phyloP scores from a whole-genome alignment of 2,113 vertebrate genomes.

The Petroica traversi region DNA sequence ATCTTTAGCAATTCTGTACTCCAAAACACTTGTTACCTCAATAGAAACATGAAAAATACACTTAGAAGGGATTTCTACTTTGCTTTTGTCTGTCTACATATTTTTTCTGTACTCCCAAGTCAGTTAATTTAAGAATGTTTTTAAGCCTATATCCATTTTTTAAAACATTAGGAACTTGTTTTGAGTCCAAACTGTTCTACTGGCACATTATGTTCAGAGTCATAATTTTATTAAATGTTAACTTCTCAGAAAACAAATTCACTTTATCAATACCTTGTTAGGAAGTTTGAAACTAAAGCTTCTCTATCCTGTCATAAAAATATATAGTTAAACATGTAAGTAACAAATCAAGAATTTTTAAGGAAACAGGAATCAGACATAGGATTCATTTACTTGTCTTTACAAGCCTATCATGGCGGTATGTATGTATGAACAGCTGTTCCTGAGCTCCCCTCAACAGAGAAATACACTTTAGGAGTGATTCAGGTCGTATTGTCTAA shows the following conservation, averaged over 20 bases:
- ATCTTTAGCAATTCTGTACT: neutral
- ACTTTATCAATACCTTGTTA: neutral
- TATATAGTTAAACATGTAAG: neutral
- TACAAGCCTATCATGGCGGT: neutral
- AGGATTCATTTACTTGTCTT: neutral
- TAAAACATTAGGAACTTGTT: neutral
- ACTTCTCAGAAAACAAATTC: neutral
- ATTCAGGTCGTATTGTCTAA: neutral
- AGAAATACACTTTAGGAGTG: neutral
- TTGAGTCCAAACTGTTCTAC: neutral
- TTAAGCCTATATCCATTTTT: neutral
- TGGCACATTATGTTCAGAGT: neutral
- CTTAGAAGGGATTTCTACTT: neutral
- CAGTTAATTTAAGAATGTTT: neutral
- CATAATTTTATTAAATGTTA: neutral
- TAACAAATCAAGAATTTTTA: neutral
- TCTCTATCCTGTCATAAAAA: neutral
- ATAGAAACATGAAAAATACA: neutral
- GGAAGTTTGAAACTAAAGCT: neutral
- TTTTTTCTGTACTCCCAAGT: neutral
- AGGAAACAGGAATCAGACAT: neutral
- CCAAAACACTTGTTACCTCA: neutral
- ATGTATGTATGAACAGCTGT: rapidly evolving
- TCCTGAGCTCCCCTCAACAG: neutral
- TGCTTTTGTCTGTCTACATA: neutral